A percentile compares a stretch with the other conserved stretches of the same genome.
phyloP scores from a whole-genome alignment of 2,113 vertebrate genomes.

The Dromaius novaehollandiae region DNA sequence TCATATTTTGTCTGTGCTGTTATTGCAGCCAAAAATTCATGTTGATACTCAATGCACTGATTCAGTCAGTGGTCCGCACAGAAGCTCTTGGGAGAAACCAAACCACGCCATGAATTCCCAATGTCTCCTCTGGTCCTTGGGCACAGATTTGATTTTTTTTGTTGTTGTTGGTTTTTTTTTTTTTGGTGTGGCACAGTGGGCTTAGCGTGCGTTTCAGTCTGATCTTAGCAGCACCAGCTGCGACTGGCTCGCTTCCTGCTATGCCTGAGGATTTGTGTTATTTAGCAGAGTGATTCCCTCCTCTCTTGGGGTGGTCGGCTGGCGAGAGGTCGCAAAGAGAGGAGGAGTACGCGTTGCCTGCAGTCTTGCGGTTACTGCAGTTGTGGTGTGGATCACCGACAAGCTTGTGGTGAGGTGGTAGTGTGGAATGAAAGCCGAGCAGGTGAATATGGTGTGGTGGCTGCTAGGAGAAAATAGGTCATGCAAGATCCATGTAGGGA shows the following conservation, averaged over 20 bases:
- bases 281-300: background rate
- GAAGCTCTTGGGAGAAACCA: background rate
- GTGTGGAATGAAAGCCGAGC: background rate
- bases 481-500: background rate
- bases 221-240: background rate
- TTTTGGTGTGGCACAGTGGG: background rate
- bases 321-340: background rate
- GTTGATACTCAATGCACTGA: background rate
- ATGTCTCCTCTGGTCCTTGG: background rate
- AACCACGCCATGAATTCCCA: background rate
- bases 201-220: background rate
- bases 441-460: background rate
- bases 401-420: background rate
- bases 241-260: background rate
- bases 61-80: background rate
- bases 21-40: background rate
- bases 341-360: background rate
- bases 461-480: background rate
- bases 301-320: background rate
- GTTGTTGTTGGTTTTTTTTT: no score
- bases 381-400: background rate
- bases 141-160: background rate
- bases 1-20: background rate
- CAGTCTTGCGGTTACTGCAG: background rate
- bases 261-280: background rate